Conservation (phyloP, 2,888 invertebrate species). For the Plagiodera versicolora region DNA sequence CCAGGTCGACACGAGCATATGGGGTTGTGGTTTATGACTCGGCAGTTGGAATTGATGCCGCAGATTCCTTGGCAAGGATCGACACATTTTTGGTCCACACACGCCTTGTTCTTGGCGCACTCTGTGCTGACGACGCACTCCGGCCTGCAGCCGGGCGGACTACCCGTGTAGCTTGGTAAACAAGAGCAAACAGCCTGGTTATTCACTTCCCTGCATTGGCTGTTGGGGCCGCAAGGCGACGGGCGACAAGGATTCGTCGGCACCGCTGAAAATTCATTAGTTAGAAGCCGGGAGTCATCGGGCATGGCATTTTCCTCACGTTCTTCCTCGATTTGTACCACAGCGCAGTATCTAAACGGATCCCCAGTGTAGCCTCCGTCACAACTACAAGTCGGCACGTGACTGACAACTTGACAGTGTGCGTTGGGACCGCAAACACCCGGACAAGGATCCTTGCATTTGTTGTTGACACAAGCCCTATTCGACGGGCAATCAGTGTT, state of each 20-base stretch:
- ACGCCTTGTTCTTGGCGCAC: slow-evolving; percentile 59
- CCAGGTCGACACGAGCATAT: slow-evolving; percentile 64
- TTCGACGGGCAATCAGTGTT: slow-evolving; percentile 74
- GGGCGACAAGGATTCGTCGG: slow-evolving; percentile 65
- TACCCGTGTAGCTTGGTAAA: slow-evolving; percentile 67
- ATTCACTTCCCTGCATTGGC: slow-evolving; percentile 61
- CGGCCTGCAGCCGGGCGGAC: slow-evolving; percentile 72
- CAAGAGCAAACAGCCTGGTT: slow-evolving; percentile 75
- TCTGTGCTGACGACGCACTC: slow-evolving; percentile 74
- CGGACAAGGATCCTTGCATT: slow-evolving; percentile 79
- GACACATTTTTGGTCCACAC: slow-evolving; percentile 50
- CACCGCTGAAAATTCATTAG: slow-evolving; percentile 14
- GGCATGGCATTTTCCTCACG: no score
- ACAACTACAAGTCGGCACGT: slow-evolving; percentile 71
- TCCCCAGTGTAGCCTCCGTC: slow-evolving; percentile 66
- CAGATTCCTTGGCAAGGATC: slow-evolving; percentile 60
- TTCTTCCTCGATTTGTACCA: no score
- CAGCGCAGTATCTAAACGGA: slow-evolving; percentile 54
- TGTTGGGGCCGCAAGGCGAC: slow-evolving; percentile 77
- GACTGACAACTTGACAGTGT: slow-evolving; percentile 73
- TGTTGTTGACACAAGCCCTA: slow-evolving; percentile 71
- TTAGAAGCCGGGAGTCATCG: no score
- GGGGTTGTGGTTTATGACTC: slow-evolving; percentile 69
- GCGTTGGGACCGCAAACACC: slow-evolving; percentile 78
- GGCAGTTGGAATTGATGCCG: slow-evolving; percentile 58